These are phyloP conservation scores for Patella depressa DNA, from an alignment of 2,888 invertebrate genomes.

Conservation along the genomic window DNA sequence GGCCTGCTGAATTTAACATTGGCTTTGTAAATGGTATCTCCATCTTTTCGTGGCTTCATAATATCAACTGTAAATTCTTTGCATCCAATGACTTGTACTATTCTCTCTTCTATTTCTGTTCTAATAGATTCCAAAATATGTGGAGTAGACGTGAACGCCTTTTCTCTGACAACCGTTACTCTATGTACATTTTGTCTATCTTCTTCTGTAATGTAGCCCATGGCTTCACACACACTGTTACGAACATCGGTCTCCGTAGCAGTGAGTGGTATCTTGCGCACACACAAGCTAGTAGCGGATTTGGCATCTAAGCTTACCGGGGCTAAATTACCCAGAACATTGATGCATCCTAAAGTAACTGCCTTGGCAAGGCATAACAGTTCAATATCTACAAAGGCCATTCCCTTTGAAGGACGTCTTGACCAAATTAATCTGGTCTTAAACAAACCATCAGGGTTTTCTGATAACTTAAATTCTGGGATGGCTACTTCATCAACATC, in stretches of 20 bases:
- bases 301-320: slow-evolving; percentile 19
- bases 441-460: slow-evolving; percentile 31
- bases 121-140: slow-evolving; percentile 12
- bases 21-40: slow-evolving; percentile 35
- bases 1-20: slow-evolving; percentile 44
- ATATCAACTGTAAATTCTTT: slow-evolving; percentile 36
- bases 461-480: slow-evolving; percentile 25
- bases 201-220: slow-evolving; percentile 5
- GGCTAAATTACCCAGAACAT: slow-evolving; percentile 15
- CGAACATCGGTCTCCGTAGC: slow-evolving; percentile 38
- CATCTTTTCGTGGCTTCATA: slow-evolving; percentile 26
- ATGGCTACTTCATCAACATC: slow-evolving; percentile 38
- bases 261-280: slow-evolving; percentile 27
- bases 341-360: background rate
- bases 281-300: slow-evolving; percentile 18
- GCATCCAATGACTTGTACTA: slow-evolving; percentile 23
- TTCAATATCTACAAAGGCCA: slow-evolving; percentile 45
- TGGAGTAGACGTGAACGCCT: background rate
- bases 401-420: slow-evolving; percentile 45
- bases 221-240: slow-evolving; percentile 21
- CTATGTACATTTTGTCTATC: background rate
- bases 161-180: slow-evolving; percentile 20
- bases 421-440: slow-evolving; percentile 49
- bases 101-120: slow-evolving; percentile 22
- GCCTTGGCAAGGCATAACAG: slow-evolving; percentile 33